Evolutionary conservation across 1,140 invertebrate genomes (phyloP).

Genomic region (Drosophila lacteicornis): DNA sequence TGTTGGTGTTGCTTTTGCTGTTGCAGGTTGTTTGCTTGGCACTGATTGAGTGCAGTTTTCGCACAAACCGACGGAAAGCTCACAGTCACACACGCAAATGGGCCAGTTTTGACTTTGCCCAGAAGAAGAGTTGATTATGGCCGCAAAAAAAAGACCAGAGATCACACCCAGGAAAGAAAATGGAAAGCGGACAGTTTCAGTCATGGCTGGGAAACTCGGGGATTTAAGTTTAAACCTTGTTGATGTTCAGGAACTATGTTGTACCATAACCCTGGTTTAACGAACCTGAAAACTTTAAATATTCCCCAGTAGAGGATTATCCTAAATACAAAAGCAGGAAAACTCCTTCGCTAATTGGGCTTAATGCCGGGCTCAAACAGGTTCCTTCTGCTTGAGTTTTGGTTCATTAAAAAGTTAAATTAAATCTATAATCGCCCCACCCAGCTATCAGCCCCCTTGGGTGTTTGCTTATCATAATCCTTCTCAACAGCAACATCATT

Average conservation of each 20-base stretch:
- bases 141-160: slow-evolving; percentile 3
- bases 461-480: slow-evolving; percentile 32
- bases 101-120: slow-evolving; percentile 38
- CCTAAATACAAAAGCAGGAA: neutral
- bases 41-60: slow-evolving; percentile 68
- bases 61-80: slow-evolving; percentile 16
- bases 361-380: slow-evolving; percentile 33
- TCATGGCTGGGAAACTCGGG: neutral
- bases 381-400: slow-evolving; percentile 27
- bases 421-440: slow-evolving; percentile 57
- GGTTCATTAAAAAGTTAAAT: slow-evolving; percentile 76
- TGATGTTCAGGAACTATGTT: neutral
- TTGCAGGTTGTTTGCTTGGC: slow-evolving; percentile 52
- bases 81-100: neutral
- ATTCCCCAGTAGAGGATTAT: neutral
- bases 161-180: neutral
- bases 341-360: slow-evolving; percentile 58
- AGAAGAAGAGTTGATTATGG: slow-evolving; percentile 29
- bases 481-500: slow-evolving; percentile 30
- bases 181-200: neutral
- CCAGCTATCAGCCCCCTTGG: slow-evolving; percentile 3
- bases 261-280: too few relatives aligned
- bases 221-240: neutral
- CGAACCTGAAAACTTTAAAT: neutral
- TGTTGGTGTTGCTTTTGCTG: slow-evolving; percentile 14